Evolutionary conservation across 2,888 invertebrate species (phyloP), one percentile per base, ranked within the genome.

Genomic region (Melanotus villosus): DNA sequence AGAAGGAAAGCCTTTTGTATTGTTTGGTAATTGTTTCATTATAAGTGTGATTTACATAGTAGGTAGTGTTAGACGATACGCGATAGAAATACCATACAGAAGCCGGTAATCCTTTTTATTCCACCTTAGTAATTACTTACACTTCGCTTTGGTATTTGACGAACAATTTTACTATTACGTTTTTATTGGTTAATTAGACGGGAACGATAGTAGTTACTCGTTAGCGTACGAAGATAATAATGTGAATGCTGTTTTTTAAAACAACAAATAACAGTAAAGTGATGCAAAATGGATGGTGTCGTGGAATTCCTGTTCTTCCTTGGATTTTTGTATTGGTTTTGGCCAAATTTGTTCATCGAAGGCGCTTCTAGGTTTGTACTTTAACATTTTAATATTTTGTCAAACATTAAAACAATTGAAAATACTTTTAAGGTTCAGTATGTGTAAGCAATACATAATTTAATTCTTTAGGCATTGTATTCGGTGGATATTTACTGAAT

Each of bases 291-390:
- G 82, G 82, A 83, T 65, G 76, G 79, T 52, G 76, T 82, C 54
- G 72, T 82, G 72, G 83, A 83, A 73, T 77, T 79, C 57, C 70
- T 78, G 10, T 80, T 82, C 73, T 81, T 81, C 60, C 57, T 78
- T 47, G 79, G 78, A 32, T 72, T 79, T 60, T 68, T 80, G 50
- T 80, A 83, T 72, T 83, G 83, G 83, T 75, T 80, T 21, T 83
- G 81, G 72, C 83, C 83, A n/a, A 77, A 77, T 50, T 71, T 80
- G 41, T 82, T 83, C 72, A 77, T 76, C 0, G 76, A 79, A 66
- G 81, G 81, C 34, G 74, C 80, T 34, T 77, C 75, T 54, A 81
- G 83, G 83, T 80, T 68, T 45, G 75, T 76, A n/a, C n/a, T n/a
- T n/a, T n/a, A n/a, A n/a, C n/a, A n/a, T n/a, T n/a, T n/a, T n/a